phyloP scores from a whole-genome alignment of 2,888 invertebrate genomes.

The Suillia variegata region DNA sequence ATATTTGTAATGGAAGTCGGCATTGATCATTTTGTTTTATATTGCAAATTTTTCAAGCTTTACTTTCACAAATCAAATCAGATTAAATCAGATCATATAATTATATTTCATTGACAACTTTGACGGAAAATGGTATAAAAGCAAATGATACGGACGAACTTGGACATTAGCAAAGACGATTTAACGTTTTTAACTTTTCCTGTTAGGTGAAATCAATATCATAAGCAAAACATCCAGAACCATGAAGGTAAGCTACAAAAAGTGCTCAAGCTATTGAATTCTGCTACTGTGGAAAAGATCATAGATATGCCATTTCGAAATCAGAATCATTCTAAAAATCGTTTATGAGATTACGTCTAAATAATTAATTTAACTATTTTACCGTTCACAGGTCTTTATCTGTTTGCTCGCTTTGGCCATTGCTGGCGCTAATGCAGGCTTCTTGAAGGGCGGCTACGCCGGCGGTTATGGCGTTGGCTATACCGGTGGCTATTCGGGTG shows the following conservation, averaged over 20 bases:
- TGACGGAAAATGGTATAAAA: slow-evolving; percentile 12
- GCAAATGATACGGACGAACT: not conserved
- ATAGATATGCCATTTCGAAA: no score
- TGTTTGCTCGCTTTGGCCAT: slow-evolving; percentile 36
- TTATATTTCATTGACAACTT: no score
- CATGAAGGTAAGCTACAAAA: slow-evolving; percentile 4
- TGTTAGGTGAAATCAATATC: not conserved
- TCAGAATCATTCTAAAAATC: no score
- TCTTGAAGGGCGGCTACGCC: slow-evolving; percentile 32
- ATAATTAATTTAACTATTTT: not conserved
- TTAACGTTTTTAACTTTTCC: no score
- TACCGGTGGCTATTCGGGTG: slow-evolving; percentile 18
- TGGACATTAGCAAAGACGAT: not conserved
- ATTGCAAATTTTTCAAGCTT: slow-evolving; percentile 4
- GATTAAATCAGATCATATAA: not conserved
- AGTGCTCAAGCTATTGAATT: no score
- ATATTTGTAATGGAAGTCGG: no score
- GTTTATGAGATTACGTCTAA: no score
- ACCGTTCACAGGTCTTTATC: slow-evolving; percentile 36
- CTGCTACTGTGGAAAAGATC: slow-evolving; percentile 37
- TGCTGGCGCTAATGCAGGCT: slow-evolving; percentile 42
- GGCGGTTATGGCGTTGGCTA: slow-evolving; percentile 14
- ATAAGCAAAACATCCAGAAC: not conserved
- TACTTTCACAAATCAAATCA: slow-evolving; percentile 6
- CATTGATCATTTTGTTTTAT: not conserved